Evolutionary conservation across 2,888 invertebrate genomes (phyloP).

Genomic region (Bombylius major): DNA sequence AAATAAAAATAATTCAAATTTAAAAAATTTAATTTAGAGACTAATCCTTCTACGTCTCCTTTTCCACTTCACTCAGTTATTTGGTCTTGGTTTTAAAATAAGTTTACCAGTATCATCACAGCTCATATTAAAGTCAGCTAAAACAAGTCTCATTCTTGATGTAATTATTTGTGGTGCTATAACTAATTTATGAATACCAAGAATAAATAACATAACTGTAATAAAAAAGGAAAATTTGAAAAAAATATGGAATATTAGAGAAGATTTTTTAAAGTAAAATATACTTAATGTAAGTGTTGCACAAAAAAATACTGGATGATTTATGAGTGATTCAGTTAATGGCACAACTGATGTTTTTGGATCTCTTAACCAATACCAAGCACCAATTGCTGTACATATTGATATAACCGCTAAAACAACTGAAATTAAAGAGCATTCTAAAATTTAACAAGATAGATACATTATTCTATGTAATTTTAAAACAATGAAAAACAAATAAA

Average conservation of each 20-base stretch:
- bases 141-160: slow-evolving; percentile 74
- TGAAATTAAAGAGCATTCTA: slow-evolving; percentile 33
- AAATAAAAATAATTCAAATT: no score
- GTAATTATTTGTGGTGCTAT: slow-evolving; percentile 95
- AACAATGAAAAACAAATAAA: no score
- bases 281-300: slow-evolving; percentile 69
- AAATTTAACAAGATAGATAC: slow-evolving; percentile 1
- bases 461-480: not conserved
- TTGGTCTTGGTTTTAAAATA: slow-evolving; percentile 80
- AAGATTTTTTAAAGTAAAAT: not conserved
- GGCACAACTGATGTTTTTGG: slow-evolving; percentile 86
- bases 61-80: slow-evolving; percentile 19
- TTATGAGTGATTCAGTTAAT: slow-evolving; percentile 78
- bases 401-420: slow-evolving; percentile 78
- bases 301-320: slow-evolving; percentile 88
- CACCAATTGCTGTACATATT: slow-evolving; percentile 82
- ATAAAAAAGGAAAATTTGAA: slow-evolving; percentile 15
- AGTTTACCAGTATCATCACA: slow-evolving; percentile 95
- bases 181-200: slow-evolving; percentile 91
- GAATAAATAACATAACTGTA: slow-evolving; percentile 70
- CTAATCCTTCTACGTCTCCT: slow-evolving; percentile 4
- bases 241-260: not conserved
- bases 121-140: slow-evolving; percentile 95
- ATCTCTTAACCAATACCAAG: slow-evolving; percentile 93
- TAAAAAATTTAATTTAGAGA: not conserved